These are phyloP conservation scores for Trichopoda pennipes DNA, from an alignment of 2,888 invertebrate genomes.

Conservation along the genomic window DNA sequence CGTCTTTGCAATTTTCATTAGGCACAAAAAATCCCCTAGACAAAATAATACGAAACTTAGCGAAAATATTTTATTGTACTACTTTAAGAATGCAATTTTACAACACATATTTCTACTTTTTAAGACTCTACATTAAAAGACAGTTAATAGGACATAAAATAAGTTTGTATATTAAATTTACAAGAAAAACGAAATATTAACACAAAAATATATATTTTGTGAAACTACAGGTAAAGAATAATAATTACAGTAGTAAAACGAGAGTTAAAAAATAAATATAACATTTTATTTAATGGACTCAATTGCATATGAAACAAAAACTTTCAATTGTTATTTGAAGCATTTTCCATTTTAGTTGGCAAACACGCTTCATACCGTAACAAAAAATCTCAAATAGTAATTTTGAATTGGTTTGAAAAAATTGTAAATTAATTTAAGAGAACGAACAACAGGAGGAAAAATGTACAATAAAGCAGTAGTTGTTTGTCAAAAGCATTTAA, in stretches of 20 bases:
- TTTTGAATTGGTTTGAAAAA: neutral
- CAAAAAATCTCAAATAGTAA: neutral
- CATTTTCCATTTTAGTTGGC: neutral
- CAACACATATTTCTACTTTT: too few relatives aligned
- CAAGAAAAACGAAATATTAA: constrained; percentile 3
- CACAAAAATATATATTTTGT: neutral
- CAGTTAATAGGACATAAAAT: too few relatives aligned
- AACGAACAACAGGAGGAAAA: constrained; percentile 10
- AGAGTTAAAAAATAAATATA: neutral
- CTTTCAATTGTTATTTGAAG: neutral
- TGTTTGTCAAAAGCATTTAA: constrained; percentile 65
- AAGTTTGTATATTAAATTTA: neutral
- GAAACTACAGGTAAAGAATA: constrained; percentile 31
- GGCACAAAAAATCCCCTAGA: too few relatives aligned
- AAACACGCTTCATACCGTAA: neutral
- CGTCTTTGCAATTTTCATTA: too few relatives aligned
- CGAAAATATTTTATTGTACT: too few relatives aligned
- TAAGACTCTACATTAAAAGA: too few relatives aligned
- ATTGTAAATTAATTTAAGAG: constrained; percentile 31
- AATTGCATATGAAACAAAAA: neutral
- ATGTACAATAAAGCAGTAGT: constrained; percentile 40
- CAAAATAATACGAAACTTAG: too few relatives aligned
- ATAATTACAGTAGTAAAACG: constrained; percentile 2
- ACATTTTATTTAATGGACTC: neutral
- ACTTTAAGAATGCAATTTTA: too few relatives aligned